Evolutionary conservation across 2,888 invertebrate genomes (phyloP).

Genomic region (Trichogramma dendrolimi): DNA sequence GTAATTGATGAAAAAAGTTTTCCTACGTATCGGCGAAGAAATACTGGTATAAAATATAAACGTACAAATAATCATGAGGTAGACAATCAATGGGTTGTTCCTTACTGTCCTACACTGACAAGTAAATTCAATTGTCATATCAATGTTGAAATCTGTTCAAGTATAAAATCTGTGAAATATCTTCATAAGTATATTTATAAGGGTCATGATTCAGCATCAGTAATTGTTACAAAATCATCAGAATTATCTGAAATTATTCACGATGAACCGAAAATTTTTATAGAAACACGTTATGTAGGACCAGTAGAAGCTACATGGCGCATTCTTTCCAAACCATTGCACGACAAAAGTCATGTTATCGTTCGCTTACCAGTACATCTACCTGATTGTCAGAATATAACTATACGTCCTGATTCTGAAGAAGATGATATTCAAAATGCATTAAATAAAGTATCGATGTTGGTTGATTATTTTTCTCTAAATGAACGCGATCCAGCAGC

Average conservation of each 20-base stretch:
- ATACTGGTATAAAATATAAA: slow-evolving; percentile 29
- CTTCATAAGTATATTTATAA: slow-evolving; percentile 39
- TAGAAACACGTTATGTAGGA: slow-evolving; percentile 23
- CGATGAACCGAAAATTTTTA: slow-evolving; percentile 17
- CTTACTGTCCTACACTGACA: slow-evolving; percentile 30
- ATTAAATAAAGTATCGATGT: slow-evolving; percentile 12
- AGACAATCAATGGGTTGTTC: slow-evolving; percentile 43
- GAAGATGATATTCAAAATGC: slow-evolving; percentile 4
- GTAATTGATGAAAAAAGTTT: slow-evolving; percentile 32
- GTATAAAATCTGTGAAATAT: slow-evolving; percentile 36
- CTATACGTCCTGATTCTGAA: background rate
- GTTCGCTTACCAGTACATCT: slow-evolving; percentile 23
- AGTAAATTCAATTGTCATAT: slow-evolving; percentile 35
- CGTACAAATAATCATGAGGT: slow-evolving; percentile 28
- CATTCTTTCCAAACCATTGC: slow-evolving; percentile 17
- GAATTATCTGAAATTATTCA: slow-evolving; percentile 10
- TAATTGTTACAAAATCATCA: slow-evolving; percentile 2
- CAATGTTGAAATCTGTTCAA: slow-evolving; percentile 38
- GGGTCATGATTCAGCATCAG: slow-evolving; percentile 32
- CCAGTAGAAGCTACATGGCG: slow-evolving; percentile 27
- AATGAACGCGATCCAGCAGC: slow-evolving; percentile 19
- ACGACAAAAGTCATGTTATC: slow-evolving; percentile 24
- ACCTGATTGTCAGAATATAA: slow-evolving; percentile 9
- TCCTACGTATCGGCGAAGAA: slow-evolving; percentile 32
- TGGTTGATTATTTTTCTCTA: slow-evolving; percentile 22